Conservation (phyloP, 2,888 invertebrate genomes). For the Drosophila nigricruria region DNA sequence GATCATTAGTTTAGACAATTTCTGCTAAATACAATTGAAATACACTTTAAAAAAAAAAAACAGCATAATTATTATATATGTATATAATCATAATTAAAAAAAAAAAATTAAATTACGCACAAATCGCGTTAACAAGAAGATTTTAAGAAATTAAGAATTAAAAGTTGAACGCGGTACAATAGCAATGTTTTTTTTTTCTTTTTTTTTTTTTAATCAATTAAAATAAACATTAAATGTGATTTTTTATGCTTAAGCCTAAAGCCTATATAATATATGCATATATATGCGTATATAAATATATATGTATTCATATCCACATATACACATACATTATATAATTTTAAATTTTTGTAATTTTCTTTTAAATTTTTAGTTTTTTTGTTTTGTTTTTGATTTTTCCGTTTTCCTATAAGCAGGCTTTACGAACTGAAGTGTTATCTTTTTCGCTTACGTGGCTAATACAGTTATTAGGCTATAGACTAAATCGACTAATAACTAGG, state of each 20-base stretch:
- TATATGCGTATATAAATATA: conserved; percentile 15
- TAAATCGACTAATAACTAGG: conserved; percentile 43
- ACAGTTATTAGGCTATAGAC: conserved; percentile 39
- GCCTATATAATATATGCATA: conserved; percentile 16
- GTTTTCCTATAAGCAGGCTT: conserved; percentile 15
- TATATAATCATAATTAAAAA: not conserved
- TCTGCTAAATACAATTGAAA: conserved; percentile 21
- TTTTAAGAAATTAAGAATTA: no score
- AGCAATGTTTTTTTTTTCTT: not conserved
- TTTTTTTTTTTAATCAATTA: conserved; percentile 25
- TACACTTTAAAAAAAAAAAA: conserved; percentile 24
- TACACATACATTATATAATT: conserved; percentile 13
- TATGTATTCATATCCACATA: conserved; percentile 1
- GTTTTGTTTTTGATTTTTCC: conserved; percentile 3
- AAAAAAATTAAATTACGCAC: not conserved
- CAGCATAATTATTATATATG: conserved; percentile 1
- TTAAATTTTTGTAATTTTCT: not conserved
- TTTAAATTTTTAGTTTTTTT: not conserved
- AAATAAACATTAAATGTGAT: conserved; percentile 46
- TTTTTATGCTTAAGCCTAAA: conserved; percentile 33
- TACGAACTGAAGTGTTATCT: conserved; percentile 31
- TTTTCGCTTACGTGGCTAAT: conserved; percentile 50
- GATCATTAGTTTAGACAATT: conserved; percentile 21
- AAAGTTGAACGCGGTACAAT: conserved; percentile 27
- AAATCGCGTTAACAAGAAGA: conserved; percentile 8